Evolutionary conservation across 1,140 invertebrate genomes (phyloP).

Genomic region (Drosophila chauvacae): DNA sequence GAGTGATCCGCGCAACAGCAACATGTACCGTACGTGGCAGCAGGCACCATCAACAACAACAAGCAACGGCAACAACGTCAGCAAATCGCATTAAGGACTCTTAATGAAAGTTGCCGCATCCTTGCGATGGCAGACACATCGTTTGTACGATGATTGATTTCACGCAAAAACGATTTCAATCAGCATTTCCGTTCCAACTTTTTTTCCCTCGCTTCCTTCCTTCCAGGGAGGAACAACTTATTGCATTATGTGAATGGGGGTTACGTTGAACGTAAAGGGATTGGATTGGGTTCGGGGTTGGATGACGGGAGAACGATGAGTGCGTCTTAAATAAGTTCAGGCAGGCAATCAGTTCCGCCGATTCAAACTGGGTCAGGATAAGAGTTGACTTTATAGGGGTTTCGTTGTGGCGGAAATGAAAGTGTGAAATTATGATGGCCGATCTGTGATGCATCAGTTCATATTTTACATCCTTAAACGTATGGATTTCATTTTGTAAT

Average conservation of each 20-base stretch:
- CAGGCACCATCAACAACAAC: conserved; percentile 12
- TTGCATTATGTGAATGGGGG: conserved; percentile 61
- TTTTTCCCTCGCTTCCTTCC: conserved; percentile 36
- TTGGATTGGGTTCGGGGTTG: conserved; percentile 27
- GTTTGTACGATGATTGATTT: conserved; percentile 82
- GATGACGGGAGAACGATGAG: conserved; percentile 15
- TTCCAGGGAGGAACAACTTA: conserved; percentile 42
- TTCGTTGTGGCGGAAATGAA: neutral
- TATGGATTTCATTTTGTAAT: neutral
- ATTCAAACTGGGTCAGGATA: conserved; percentile 39
- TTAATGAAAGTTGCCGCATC: conserved; percentile 81
- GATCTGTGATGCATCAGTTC: neutral
- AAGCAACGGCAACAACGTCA: conserved; percentile 59
- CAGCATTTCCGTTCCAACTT: conserved; percentile 76
- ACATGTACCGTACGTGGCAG: conserved; percentile 44
- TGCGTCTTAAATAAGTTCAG: conserved; percentile 31
- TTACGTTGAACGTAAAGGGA: conserved; percentile 24
- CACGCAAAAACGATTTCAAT: conserved; percentile 84
- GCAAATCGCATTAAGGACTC: conserved; percentile 83
- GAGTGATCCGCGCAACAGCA: conserved; percentile 34
- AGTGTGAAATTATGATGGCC: conserved; percentile 2
- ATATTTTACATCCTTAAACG: neutral
- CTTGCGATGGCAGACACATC: conserved; percentile 68
- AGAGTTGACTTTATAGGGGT: conserved; percentile 31
- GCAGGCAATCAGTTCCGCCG: conserved; percentile 18